Conservation (phyloP, 2,797 vertebrate species). For the Karalla daura region DNA sequence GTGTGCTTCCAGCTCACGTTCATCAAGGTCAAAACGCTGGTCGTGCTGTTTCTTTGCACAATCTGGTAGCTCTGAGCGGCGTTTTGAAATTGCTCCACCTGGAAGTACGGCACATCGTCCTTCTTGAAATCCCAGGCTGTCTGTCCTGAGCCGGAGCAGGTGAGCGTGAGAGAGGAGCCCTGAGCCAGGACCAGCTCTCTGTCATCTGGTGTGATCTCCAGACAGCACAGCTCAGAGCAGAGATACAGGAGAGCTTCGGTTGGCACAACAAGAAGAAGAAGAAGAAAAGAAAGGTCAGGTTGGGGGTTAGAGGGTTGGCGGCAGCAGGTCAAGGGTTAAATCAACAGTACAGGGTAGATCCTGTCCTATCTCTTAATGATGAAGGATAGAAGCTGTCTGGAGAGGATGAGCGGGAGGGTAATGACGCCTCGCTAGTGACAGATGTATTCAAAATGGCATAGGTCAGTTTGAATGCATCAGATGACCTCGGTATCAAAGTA, state of each 20-base stretch:
- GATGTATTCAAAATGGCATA: slow-evolving; percentile 45
- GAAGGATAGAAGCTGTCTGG: slow-evolving; percentile 68
- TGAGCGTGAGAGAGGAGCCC: slow-evolving; percentile 83
- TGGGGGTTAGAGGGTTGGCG: slow-evolving; percentile 51
- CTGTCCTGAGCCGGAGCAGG: slow-evolving; percentile 79
- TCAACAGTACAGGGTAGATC: slow-evolving; percentile 73
- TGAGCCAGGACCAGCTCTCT: slow-evolving; percentile 82
- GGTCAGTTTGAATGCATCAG: slow-evolving; percentile 29
- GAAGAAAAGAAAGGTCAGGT: slow-evolving; percentile 46
- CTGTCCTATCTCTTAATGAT: slow-evolving; percentile 57
- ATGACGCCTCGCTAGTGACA: slow-evolving; percentile 50
- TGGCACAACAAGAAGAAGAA: slow-evolving; percentile 50
- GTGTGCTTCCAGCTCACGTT: slow-evolving; percentile 88
- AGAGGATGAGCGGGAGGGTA: slow-evolving; percentile 39
- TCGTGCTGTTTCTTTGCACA: slow-evolving; percentile 52
- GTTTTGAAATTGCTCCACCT: slow-evolving; percentile 42
- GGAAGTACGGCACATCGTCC: slow-evolving; percentile 63
- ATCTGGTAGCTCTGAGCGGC: slow-evolving; percentile 38
- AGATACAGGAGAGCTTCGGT: slow-evolving; percentile 77
- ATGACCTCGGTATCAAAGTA: slow-evolving; percentile 32
- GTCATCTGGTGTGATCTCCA: slow-evolving; percentile 82
- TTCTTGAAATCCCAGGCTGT: slow-evolving; percentile 86
- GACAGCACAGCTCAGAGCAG: slow-evolving; percentile 50
- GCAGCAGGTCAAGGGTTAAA: slow-evolving; percentile 70
- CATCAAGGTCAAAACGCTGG: slow-evolving; percentile 83